Conservation (phyloP, 2,888 invertebrate species). For the Cephus sareptanus region DNA sequence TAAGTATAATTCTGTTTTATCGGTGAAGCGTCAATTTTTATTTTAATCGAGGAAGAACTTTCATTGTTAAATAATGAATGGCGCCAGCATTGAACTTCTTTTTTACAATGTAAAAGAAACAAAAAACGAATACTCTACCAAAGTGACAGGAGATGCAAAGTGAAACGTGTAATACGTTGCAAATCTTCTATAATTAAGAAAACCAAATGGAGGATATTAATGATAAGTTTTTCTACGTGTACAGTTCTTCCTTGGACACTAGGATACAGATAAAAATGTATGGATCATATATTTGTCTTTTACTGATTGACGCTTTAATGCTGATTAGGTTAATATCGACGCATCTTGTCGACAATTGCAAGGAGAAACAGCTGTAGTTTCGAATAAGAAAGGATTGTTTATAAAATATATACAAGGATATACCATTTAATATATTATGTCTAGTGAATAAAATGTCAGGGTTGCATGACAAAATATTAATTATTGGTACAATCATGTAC, state of each 20-base stretch:
- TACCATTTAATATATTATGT: neutral
- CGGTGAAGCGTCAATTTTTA: neutral
- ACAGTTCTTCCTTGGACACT: conserved; percentile 90
- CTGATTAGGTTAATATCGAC: neutral
- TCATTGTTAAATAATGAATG: neutral
- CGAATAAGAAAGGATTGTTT: neutral
- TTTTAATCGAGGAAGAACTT: neutral
- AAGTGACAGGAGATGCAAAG: neutral
- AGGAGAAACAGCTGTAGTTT: neutral
- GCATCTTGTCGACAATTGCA: neutral
- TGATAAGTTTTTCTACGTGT: conserved; percentile 87
- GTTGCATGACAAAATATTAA: neutral
- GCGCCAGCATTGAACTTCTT: neutral
- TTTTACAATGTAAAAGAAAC: neutral
- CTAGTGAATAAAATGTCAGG: neutral
- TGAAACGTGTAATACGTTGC: neutral
- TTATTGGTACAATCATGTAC: conserved; percentile 12
- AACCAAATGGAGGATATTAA: conserved; percentile 76
- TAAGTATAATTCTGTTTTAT: neutral
- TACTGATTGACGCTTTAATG: neutral
- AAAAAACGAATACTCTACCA: neutral
- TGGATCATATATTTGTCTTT: conserved; percentile 53
- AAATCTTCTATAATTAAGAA: neutral
- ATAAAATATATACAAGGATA: neutral
- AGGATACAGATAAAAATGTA: conserved; percentile 94